Evolutionary conservation across 64 coral and sea anemone genomes (phyloP), one percentile per base, ranked within the genome.

Genomic region (Pachyseris speciosa): DNA sequence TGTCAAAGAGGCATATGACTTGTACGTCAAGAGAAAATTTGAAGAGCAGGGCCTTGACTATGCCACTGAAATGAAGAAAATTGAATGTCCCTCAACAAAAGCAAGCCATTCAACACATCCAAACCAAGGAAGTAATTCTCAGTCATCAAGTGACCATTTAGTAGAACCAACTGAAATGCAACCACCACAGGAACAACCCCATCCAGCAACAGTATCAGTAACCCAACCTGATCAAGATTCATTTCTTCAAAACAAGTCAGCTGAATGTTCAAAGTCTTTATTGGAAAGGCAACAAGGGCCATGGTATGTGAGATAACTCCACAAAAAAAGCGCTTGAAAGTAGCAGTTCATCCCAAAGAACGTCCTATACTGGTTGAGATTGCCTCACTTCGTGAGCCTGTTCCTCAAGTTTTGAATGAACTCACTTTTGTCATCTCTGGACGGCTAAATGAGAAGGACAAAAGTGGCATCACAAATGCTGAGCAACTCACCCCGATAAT

Each of bases 321-420:
- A 34, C 43, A 37, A 28, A 87, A 72, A 40, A 71, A 87, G 66
- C 67, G 27, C 16, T 19, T 87, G 24, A 87, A 87, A 55, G 67
- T 87, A 19, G 84, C 45, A 25, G 84, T 87, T 12, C 43, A 43
- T 87, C n/a, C 38, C 16, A 87, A 87, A 87, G 84, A 87, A 57
- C 84, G 43, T 0, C 84, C 67, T 15, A 15, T 72, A 32, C 37
- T 87, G 52, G 66, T 87, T 15, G 67, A 87, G 50, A 87, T 87
- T 25, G 8, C 67, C 29, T 55, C 52, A 9, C 27, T 87, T 24
- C 66, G 37, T 37, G 64, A 72, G 31, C 66, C 84, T 36, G 84
- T 72, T 11, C 84, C 67, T 13, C 42, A 87, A 87, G 45, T 87
- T 57, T 55, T 87, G 6, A 52, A 36, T 53, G 84, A 67, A 10